Evolutionary conservation across 2,797 vertebrate genomes (phyloP).

Genomic region (Florisuga fusca): DNA sequence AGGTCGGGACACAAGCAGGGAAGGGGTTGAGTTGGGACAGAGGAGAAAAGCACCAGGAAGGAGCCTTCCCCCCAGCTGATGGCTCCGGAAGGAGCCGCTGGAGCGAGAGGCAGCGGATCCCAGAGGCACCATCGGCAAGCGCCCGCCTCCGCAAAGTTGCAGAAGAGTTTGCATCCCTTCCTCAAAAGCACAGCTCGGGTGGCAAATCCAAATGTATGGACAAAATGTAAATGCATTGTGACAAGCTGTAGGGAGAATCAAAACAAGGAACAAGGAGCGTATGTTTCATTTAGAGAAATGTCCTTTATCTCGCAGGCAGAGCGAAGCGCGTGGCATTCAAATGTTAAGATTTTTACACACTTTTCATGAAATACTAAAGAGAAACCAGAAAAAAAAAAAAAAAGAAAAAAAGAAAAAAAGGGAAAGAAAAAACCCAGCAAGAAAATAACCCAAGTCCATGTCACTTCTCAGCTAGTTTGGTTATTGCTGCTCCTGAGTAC

Average conservation of each 20-base stretch:
- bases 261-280: constrained; percentile 71
- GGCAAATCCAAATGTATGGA: constrained; percentile 69
- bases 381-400: background rate
- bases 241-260: constrained; percentile 64
- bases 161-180: constrained; percentile 52
- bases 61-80: background rate
- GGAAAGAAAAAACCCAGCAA: background rate
- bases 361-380: constrained; percentile 78
- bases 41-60: background rate
- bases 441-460: constrained; percentile 73
- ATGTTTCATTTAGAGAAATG: constrained; percentile 74
- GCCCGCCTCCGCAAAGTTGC: background rate
- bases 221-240: constrained; percentile 79
- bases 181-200: constrained; percentile 68
- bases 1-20: background rate
- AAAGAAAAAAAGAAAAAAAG: accelerated
- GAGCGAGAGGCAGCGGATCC: accelerated
- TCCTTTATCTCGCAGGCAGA: constrained; percentile 71
- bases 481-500: constrained; percentile 74
- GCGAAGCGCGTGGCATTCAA: constrained; percentile 72
- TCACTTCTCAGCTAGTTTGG: constrained; percentile 79
- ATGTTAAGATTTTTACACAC: constrained; percentile 78
- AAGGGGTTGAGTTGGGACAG: background rate
- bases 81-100: accelerated
- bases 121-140: background rate